A percentile compares a stretch with the other conserved stretches of the same genome.
Evolutionary conservation across 1,140 invertebrate species (phyloP).

Genomic region (Danaus melanippus): DNA sequence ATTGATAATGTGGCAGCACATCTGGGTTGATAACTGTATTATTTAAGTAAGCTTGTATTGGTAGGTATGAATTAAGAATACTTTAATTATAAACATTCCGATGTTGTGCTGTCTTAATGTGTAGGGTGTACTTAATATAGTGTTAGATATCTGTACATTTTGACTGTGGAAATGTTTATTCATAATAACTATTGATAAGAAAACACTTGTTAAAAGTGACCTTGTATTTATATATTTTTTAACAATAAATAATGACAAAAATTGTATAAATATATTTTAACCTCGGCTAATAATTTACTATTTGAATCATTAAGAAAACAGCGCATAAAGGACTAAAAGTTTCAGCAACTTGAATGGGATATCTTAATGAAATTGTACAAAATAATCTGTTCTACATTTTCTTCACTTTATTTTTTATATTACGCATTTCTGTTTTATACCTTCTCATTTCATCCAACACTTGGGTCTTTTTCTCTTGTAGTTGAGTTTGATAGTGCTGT

Average conservation of each 20-base stretch:
- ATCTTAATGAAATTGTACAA: no score
- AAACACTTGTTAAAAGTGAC: conserved; percentile 44
- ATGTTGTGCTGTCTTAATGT: conserved; percentile 56
- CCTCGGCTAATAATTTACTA: neutral
- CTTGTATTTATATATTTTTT: conserved; percentile 51
- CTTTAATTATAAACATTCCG: conserved; percentile 54
- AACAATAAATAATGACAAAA: conserved; percentile 22
- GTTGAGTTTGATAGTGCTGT: conserved; percentile 56
- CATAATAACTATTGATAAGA: conserved; percentile 36
- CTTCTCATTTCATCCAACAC: conserved; percentile 69
- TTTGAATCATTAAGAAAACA: no score
- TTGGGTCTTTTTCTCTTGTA: conserved; percentile 56
- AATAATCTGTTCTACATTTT: conserved; percentile 40
- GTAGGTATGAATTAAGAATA: conserved; percentile 18
- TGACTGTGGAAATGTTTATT: conserved; percentile 48
- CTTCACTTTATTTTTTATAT: conserved; percentile 65
- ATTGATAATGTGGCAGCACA: conserved; percentile 40
- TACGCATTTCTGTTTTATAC: conserved; percentile 67
- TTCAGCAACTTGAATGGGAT: no score
- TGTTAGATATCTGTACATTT: conserved; percentile 55
- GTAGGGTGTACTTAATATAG: conserved; percentile 58
- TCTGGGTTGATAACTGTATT: conserved; percentile 25
- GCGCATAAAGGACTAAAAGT: no score
- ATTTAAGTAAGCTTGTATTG: conserved; percentile 4
- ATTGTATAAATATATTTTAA: conserved; percentile 10